Evolutionary conservation across 2,113 vertebrate species (phyloP), one percentile per base, ranked within the genome.

Genomic region (Zosterops pallidus): DNA sequence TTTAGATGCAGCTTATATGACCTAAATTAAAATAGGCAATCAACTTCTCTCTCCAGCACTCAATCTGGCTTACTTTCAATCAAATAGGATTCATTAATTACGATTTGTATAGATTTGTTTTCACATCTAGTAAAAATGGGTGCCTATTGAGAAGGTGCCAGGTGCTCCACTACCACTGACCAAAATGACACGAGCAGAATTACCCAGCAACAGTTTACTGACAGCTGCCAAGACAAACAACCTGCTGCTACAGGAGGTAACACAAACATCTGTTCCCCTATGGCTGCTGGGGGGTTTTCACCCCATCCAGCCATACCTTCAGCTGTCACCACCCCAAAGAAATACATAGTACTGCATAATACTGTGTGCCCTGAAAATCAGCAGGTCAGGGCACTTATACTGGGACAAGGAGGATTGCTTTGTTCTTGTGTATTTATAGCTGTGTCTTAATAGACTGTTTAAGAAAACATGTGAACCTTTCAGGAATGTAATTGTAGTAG

Each of bases 341-440:
- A 79, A 60, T 2, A 2, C 0, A 0, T 8, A 42, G 50, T 19
- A n/a, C 41, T n/a, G 44, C 19, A 6, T 37, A 63, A 64, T 17
- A 63, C 8, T 1, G 1, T 12, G 56, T 41, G 52, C 41, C 57
- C 78, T 69, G 83, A 70, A 90, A 94, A 71, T 33, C 65, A 79
- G 81, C 60, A 71, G 47, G 56, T 74, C 72, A n/a, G 70, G 47
- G 39, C 33, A 22, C 64, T 81, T 37, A 23, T 3, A 7, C 15
- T 44, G 69, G 52, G 47, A 53, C 31, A 59, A 44, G 33, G 39
- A 68, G 41, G 39, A n/a, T 17, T 49, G 65, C 46, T 87, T 78
- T 74, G 17, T 60, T 86, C 67, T 60, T 41, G 9, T 63, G 35
- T 68, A 86, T 67, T 95, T 90, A 92, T 41, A 86, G 60, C 22